phyloP scores from a whole-genome alignment of 1,140 invertebrate species.

The Drosophila mojavensis region DNA sequence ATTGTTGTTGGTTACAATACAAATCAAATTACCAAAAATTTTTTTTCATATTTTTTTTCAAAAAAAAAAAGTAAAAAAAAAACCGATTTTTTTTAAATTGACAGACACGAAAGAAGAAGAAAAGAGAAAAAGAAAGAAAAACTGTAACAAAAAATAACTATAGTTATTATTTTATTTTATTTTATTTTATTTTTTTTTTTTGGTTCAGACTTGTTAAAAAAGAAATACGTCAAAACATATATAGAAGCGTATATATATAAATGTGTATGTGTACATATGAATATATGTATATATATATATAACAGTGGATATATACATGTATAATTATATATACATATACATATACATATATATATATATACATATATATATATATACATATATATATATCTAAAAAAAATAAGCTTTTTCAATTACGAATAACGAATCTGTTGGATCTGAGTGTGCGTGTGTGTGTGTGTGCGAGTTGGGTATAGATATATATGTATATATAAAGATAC shows the following conservation, averaged over 20 bases:
- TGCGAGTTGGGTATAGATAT: slow-evolving; percentile 45
- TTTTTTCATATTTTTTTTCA: slow-evolving; percentile 45
- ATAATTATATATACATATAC: slow-evolving; percentile 19
- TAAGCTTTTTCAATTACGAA: slow-evolving; percentile 53
- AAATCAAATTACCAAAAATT: slow-evolving; percentile 23
- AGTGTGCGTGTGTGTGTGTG: slow-evolving; percentile 21
- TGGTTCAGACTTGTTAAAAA: slow-evolving; percentile 40
- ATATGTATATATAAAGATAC: slow-evolving; percentile 21
- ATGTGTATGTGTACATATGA: slow-evolving; percentile 30
- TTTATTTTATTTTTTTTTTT: slow-evolving; percentile 29
- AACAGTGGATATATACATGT: slow-evolving; percentile 20
- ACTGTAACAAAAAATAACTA: slow-evolving; percentile 11
- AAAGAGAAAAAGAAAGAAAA: slow-evolving; percentile 20
- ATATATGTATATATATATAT: too few species aligned
- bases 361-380: slow-evolving; percentile 16
- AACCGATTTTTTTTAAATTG: slow-evolving; percentile 6
- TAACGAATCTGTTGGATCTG: slow-evolving; percentile 59
- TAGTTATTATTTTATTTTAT: neutral
- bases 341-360: slow-evolving; percentile 24
- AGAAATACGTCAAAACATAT: slow-evolving; percentile 35
- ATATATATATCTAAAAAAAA: slow-evolving; percentile 37
- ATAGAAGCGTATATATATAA: slow-evolving; percentile 29
- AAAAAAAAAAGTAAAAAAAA: neutral
- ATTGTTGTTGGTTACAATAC: slow-evolving; percentile 61
- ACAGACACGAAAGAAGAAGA: slow-evolving; percentile 6